Base-by-base conservation (phyloP, 2,888 invertebrate species). In the Thyatira batis region DNA sequence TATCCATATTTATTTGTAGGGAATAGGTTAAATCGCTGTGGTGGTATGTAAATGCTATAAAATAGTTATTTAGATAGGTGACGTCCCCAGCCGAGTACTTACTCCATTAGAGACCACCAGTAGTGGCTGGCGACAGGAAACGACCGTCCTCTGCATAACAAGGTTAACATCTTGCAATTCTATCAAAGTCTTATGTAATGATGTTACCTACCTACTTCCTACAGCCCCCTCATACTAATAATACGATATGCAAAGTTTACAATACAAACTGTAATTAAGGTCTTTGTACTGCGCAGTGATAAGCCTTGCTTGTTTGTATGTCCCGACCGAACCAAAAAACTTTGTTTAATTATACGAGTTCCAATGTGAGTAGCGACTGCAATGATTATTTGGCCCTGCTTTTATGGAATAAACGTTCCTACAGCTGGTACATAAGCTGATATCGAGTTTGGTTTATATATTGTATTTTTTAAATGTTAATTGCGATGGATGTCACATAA, bases 141-240 rank as follows among this genome's bases (percentile, higher is more conserved):
- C 78, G 73, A 69, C 71, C 77, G 76, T 77, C 80, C 73, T 70
- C 76, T 74, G 62, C 72, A 67, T 87, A 85, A 87, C 80, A 77
- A 84, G 78, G 83, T 87, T 86, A 85, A 76, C 76, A 77, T 80
- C 80, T 74, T 74, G 78, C 82, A 80, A 84, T 86, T 82, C 79
- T 78, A 81, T 85, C 81, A 81, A 78, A 78, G 81, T 69, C 75
- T 76, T 78, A 69, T 73, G 61, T 80, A 81, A 81, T 81, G 75
- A 70, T 70, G 72, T 85, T 84, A 80, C 78, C 74, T 69, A 67
- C 63, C 61, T 70, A 59, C 70, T 74, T 69, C 69, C 69, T 67
- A 54, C 61, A 61, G 57, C 59, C 52, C 61, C 44, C 52, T 57
- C 51, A 51, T 60, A 46, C 57, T 60, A 58, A 68, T 58, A 72